These are phyloP conservation scores for Synchiropus splendidus DNA, from an alignment of 2,113 vertebrate genomes.

Conservation along the genomic window DNA sequence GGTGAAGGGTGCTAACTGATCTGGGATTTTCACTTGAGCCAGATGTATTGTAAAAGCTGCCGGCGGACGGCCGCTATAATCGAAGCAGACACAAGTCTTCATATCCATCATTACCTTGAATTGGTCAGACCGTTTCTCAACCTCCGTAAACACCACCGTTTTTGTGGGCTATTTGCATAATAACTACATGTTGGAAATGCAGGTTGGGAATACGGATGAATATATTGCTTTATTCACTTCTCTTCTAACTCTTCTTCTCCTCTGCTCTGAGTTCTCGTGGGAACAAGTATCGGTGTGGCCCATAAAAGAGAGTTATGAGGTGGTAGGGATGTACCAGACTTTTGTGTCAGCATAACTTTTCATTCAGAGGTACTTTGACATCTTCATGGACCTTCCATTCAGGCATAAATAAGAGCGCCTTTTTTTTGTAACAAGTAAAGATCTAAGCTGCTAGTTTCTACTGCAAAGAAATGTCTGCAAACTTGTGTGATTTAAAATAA, in stretches of 20 bases:
- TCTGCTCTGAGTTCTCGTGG: conserved; percentile 43
- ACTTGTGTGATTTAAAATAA: no score
- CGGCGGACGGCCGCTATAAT: conserved; percentile 21
- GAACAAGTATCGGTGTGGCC: conserved; percentile 51
- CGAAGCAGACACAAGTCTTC: conserved; percentile 5
- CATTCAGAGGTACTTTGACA: conserved; percentile 52
- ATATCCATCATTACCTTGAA: no score
- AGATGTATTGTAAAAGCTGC: conserved; percentile 18
- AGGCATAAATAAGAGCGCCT: conserved; percentile 34
- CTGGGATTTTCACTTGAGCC: conserved; percentile 22
- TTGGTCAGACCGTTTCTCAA: no score
- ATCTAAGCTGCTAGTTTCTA: no score
- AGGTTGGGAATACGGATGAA: no score
- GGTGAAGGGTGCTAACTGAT: conserved; percentile 19
- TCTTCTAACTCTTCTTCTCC: neutral
- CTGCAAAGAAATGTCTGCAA: no score
- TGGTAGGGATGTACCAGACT: conserved; percentile 39
- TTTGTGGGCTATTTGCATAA: no score
- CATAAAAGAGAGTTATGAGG: conserved; percentile 63
- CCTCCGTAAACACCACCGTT: no score
- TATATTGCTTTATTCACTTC: no score
- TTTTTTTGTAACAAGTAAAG: no score
- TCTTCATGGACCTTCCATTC: conserved; percentile 43
- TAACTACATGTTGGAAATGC: no score
- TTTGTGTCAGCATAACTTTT: conserved; percentile 54